Base-by-base conservation (phyloP, 1,140 invertebrate genomes). In the Zaprionus tsacasi region DNA sequence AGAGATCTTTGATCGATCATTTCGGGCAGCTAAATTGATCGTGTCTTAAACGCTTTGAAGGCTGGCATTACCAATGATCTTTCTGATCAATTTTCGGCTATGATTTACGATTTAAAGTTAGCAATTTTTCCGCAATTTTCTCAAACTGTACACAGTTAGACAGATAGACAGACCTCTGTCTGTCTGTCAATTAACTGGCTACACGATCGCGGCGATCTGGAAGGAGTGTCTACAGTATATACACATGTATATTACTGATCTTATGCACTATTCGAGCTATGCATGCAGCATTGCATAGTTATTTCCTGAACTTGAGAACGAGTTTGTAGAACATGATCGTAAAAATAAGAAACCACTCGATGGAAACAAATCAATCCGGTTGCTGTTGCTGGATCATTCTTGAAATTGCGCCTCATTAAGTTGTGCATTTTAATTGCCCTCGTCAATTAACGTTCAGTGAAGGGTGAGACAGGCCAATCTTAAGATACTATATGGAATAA, bases 251-350 rank as follows among this genome's bases (percentile, higher is more conserved):
- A 78, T 48, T 25, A 77, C 56, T 52, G 71, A 76, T 82, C 71
- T 57, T 33, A 66, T 56, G 64, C 54, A 54, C 8, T 82, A 68
- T 71, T 76, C 76, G 76, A 79, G 71, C 77, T 65, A 69, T 56
- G 30, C 17, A 68, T 48, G 45, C 52, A 36, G 30, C n/a, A 77
- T 61, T 75, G 75, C 70, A 73, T 70, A 89, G 81, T 45, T 81
- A 89, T 89, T 88, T 88, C 85, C 85, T 88, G 85, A 88, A 88
- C 85, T 88, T 88, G 85, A 89, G 76, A 88, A 88, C 85, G 59
- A 68, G 85, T 89, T 88, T 70, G 52, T 35, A 72, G 75, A 77
- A 73, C 59, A 77, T 57, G 68, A 6, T 36, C 66, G 69, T 56
- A 71, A 48, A 59, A 52, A 35, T 38, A 68, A 48, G 59, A 74